Base-by-base conservation (phyloP, 1,140 invertebrate species). In the Rhopalosiphum padi region DNA sequence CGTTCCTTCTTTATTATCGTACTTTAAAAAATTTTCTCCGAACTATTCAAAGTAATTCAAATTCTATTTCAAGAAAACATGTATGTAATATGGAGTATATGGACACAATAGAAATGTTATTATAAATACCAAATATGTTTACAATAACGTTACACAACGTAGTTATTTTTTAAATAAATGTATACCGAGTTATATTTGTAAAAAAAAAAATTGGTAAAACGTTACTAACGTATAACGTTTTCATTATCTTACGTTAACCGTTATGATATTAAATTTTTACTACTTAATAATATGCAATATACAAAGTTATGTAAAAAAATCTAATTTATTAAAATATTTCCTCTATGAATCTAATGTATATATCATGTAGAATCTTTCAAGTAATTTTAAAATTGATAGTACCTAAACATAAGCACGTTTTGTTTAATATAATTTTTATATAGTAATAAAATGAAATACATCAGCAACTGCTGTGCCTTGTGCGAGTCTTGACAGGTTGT, bases 61-160 rank as follows among this genome's bases (percentile, higher is more conserved):
- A 35, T n/a, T 77, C n/a, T 15, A 77, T 77, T n/a, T 77, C 30
- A 6, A 77, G 30, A n/a, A 77, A 77, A 77, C 15, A 77, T 77
- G 15, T 68, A n/a, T 30, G 8, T 35, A 77, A 6, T 77, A n/a
- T 37, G 37, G 37, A 37, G 37, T 37, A 37, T 37, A 37, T 68
- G 60, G 5, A n/a, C 18, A 77, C 5, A n/a, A 35, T 22, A 15
- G 15, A 77, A n/a, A 77, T 77, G 4, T n/a, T 77, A 77, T 77
- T 77, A n/a, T n/a, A 77, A 77, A 77, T 77, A 77, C n/a, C 60
- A 77, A 77, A 77, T 77, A 77, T 77, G 60, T 77, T 35, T n/a
- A 77, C n/a, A 77, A 77, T 68, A n/a, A n/a, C 30, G 30, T n/a
- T 68, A 68, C 30, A 68, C n/a, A 1, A n/a, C 60, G 60, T 77